These are phyloP conservation scores for Anoncus sp. DNA, from an alignment of 2,888 invertebrate species.

Conservation along the genomic window DNA sequence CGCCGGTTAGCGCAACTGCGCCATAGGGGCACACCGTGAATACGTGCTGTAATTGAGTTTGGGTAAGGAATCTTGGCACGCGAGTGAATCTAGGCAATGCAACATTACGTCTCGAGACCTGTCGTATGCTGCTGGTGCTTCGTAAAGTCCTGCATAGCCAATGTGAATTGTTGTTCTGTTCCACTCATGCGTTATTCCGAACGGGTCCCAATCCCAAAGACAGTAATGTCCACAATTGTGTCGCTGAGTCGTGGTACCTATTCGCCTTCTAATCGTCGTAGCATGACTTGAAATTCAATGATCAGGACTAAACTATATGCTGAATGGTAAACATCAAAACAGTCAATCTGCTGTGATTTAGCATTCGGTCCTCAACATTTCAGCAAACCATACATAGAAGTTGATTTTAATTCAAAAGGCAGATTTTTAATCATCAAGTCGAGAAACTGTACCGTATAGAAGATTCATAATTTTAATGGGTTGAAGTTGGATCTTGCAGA, in stretches of 20 bases:
- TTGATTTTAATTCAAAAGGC: too few relatives aligned
- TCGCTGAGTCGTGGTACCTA: background rate
- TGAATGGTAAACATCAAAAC: too few relatives aligned
- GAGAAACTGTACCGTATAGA: too few relatives aligned
- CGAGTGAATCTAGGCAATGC: conserved; percentile 41
- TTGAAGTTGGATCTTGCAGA: too few relatives aligned
- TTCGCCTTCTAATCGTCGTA: conserved; percentile 23
- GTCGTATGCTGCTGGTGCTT: conserved; percentile 51
- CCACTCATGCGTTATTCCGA: conserved; percentile 47
- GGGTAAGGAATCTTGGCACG: conserved; percentile 61
- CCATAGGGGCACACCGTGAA: conserved; percentile 58
- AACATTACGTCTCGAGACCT: conserved; percentile 43
- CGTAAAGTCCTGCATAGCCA: conserved; percentile 43
- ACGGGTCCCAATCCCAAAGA: conserved; percentile 34
- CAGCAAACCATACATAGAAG: too few relatives aligned
- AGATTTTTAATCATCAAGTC: too few relatives aligned
- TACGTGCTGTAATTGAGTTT: conserved; percentile 67
- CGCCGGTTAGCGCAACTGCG: conserved; percentile 53
- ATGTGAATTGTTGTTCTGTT: conserved; percentile 49
- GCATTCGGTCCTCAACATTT: too few relatives aligned
- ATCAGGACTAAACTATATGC: background rate
- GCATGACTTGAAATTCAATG: conserved; percentile 30
- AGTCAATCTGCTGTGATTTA: too few relatives aligned
- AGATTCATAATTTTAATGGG: too few relatives aligned
- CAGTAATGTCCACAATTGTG: conserved; percentile 22